Conservation (phyloP, 2,113 vertebrate genomes). For the Lycaon pictus region DNA sequence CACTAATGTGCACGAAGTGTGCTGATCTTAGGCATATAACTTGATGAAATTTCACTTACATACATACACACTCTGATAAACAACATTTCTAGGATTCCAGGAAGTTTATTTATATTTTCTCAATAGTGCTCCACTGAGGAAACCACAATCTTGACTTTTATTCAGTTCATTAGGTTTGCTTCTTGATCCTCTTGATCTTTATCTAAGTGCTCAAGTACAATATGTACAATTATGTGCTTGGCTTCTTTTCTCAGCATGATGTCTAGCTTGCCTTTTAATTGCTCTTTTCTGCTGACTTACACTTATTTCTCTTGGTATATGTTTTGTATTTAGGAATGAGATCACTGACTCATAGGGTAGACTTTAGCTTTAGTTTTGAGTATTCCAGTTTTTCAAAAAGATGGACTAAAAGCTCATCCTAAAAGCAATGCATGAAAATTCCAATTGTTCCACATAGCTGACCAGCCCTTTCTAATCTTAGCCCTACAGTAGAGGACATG, state of each 20-base stretch:
- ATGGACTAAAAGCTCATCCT: neutral
- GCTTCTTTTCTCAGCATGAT: slow-evolving; percentile 12
- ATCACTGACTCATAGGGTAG: neutral
- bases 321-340: neutral
- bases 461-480: neutral
- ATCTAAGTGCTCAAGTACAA: neutral
- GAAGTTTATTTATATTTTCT: neutral
- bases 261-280: slow-evolving; percentile 24
- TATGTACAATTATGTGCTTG: neutral
- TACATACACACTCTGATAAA: neutral
- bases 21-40: neutral
- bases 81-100: neutral
- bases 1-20: neutral
- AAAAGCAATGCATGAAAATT: neutral
- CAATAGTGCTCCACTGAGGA: neutral
- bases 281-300: neutral
- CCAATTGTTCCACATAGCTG: neutral
- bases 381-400: neutral
- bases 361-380: slow-evolving; percentile 2
- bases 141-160: neutral
- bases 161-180: slow-evolving; percentile 13
- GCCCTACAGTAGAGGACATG: neutral
- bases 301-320: neutral
- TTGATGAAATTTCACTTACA: neutral
- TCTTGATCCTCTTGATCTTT: slow-evolving; percentile 25